Conservation (phyloP, 2,797 vertebrate species). For the Eutrigla gurnardus region DNA sequence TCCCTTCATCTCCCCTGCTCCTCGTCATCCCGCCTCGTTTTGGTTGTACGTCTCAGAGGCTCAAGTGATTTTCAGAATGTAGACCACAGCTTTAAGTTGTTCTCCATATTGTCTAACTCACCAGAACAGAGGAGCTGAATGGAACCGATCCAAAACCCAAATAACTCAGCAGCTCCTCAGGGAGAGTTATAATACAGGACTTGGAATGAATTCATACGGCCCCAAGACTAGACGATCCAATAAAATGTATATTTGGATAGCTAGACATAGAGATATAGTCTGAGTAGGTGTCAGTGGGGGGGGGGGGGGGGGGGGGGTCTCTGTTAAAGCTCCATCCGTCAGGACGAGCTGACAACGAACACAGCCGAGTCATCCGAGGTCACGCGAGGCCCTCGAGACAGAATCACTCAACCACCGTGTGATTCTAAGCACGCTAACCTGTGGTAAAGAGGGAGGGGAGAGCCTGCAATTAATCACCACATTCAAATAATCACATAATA, state of each 20-base stretch:
- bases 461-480: slow-evolving; percentile 77
- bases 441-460: slow-evolving; percentile 32
- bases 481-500: slow-evolving; percentile 81
- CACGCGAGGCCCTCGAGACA: slow-evolving; percentile 48
- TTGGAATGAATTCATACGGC: slow-evolving; percentile 60
- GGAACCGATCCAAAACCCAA: slow-evolving; percentile 66
- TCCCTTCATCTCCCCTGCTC: no score
- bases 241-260: slow-evolving; percentile 69
- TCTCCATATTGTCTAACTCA: slow-evolving; percentile 54
- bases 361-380: slow-evolving; percentile 56
- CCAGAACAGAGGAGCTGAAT: slow-evolving; percentile 59
- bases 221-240: slow-evolving; percentile 58
- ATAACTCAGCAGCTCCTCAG: slow-evolving; percentile 56
- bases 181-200: slow-evolving; percentile 58
- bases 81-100: slow-evolving; percentile 41
- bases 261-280: slow-evolving; percentile 63
- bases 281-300: slow-evolving; percentile 47
- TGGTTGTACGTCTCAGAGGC: no score
- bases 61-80: no score
- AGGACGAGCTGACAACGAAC: slow-evolving; percentile 66
- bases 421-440: slow-evolving; percentile 61
- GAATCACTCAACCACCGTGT: slow-evolving; percentile 66
- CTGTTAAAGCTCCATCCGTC: slow-evolving; percentile 71
- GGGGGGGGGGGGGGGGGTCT: slow-evolving; percentile 42
- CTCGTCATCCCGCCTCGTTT: no score